Conservation (phyloP, 2,797 vertebrate genomes). For the Lemur catta region DNA sequence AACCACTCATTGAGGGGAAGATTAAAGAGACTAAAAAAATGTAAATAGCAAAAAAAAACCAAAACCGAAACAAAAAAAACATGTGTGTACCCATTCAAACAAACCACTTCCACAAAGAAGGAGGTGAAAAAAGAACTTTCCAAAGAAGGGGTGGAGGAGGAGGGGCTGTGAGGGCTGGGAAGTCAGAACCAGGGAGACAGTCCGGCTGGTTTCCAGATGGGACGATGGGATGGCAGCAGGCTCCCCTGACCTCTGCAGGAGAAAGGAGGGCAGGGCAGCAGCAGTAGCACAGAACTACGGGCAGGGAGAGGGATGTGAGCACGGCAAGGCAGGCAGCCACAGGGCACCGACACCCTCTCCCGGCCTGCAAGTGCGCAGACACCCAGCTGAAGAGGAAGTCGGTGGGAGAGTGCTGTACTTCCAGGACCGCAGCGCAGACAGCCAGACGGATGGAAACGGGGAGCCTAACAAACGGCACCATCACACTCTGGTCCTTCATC, state of each 20-base stretch:
- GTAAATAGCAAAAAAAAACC: not conserved
- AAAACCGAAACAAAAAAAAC: not conserved
- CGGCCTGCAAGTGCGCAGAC: not conserved
- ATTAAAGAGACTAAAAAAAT: not conserved
- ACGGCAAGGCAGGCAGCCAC: not conserved
- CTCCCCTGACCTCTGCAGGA: not conserved
- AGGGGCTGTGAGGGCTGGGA: not conserved
- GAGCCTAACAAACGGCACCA: too few relatives aligned
- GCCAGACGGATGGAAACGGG: not conserved
- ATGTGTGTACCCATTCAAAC: not conserved
- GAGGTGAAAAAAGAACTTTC: not conserved
- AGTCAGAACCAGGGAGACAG: not conserved
- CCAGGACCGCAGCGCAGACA: accelerated
- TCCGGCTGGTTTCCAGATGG: not conserved
- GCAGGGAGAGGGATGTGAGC: not conserved
- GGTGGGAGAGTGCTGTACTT: accelerated
- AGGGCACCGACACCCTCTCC: not conserved
- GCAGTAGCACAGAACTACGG: not conserved
- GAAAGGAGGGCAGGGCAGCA: not conserved
- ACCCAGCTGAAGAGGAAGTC: too few relatives aligned
- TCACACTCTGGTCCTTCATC: accelerated
- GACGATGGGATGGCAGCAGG: not conserved
- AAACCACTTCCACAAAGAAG: not conserved
- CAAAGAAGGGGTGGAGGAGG: not conserved
- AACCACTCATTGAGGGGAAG: not conserved